phyloP scores from a whole-genome alignment of 2,888 invertebrate species.

The Phaedon cochleariae region DNA sequence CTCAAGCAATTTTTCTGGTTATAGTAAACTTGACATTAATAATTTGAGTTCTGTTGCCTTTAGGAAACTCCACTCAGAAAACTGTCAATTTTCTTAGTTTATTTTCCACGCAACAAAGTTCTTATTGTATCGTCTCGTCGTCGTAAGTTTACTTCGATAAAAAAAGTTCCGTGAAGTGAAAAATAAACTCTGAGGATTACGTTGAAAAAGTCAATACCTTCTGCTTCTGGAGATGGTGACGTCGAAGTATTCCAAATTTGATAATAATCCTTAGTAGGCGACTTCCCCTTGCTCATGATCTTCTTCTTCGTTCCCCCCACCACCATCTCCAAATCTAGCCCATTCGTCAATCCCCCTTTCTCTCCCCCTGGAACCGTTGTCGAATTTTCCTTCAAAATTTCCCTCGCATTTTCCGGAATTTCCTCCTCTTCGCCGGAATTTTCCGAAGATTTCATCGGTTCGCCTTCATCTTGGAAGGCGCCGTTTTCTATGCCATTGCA shows the following conservation, averaged over 20 bases:
- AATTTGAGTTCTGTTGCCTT: too few relatives aligned
- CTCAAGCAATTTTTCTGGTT: too few relatives aligned
- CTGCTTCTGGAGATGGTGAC: constrained; percentile 51
- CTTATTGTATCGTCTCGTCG: too few relatives aligned
- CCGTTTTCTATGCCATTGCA: constrained; percentile 59
- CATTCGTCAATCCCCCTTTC: too few relatives aligned
- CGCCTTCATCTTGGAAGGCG: constrained; percentile 58
- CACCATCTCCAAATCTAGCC: constrained; percentile 61
- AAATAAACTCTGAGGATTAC: too few relatives aligned
- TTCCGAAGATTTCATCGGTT: constrained; percentile 50
- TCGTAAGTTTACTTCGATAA: too few relatives aligned
- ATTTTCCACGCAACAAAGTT: too few relatives aligned
- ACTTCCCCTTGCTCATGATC: constrained; percentile 66
- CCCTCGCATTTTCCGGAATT: constrained; percentile 36
- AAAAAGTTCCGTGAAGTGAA: too few relatives aligned
- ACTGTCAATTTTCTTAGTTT: too few relatives aligned
- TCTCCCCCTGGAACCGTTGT: too few relatives aligned
- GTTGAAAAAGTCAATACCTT: constrained; percentile 24
- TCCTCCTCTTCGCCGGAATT: constrained; percentile 54
- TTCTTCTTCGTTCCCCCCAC: constrained; percentile 73
- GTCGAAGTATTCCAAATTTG: constrained; percentile 75
- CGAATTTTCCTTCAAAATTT: constrained; percentile 56
- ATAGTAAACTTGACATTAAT: too few relatives aligned
- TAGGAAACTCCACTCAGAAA: too few relatives aligned
- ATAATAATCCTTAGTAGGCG: constrained; percentile 72